phyloP scores from a whole-genome alignment of 2,113 vertebrate species.

The Gila orcuttii region DNA sequence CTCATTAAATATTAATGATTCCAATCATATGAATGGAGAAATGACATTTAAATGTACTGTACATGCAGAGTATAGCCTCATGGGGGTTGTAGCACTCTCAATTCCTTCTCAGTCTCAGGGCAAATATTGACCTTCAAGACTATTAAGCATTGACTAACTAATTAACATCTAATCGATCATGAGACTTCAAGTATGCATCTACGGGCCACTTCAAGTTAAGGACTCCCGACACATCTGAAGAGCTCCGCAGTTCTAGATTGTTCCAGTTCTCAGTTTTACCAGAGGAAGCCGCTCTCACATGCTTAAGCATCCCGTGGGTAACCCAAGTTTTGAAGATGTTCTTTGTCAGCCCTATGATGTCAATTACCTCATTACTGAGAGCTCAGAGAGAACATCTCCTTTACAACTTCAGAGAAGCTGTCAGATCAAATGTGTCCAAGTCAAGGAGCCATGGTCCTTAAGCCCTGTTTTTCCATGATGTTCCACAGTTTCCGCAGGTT shows the following conservation, averaged over 20 bases:
- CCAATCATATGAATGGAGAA: slow-evolving; percentile 27
- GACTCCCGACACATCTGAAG: slow-evolving; percentile 60
- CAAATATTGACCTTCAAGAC: slow-evolving; percentile 38
- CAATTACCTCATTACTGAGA: slow-evolving; percentile 20
- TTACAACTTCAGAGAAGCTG: neutral
- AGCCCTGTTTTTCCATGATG: slow-evolving; percentile 98
- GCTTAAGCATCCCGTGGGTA: slow-evolving; percentile 9
- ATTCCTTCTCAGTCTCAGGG: slow-evolving; percentile 33
- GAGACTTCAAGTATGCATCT: slow-evolving; percentile 68
- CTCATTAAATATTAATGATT: slow-evolving; percentile 35
- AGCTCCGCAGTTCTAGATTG: slow-evolving; percentile 3
- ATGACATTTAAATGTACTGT: neutral
- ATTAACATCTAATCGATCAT: slow-evolving; percentile 53
- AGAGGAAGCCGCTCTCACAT: neutral
- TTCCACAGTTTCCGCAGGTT: slow-evolving; percentile 98
- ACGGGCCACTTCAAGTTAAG: slow-evolving; percentile 68
- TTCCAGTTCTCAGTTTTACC: slow-evolving; percentile 25
- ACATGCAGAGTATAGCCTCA: slow-evolving; percentile 10
- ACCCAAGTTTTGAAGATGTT: slow-evolving; percentile 6
- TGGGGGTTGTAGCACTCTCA: slow-evolving; percentile 13
- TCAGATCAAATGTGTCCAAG: slow-evolving; percentile 27
- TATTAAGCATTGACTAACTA: slow-evolving; percentile 45
- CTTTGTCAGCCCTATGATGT: neutral
- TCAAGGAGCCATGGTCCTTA: slow-evolving; percentile 90
- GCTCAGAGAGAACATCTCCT: neutral